Base-by-base conservation (phyloP, 2,797 vertebrate species). In the Petrocephalus schoutedeni region DNA sequence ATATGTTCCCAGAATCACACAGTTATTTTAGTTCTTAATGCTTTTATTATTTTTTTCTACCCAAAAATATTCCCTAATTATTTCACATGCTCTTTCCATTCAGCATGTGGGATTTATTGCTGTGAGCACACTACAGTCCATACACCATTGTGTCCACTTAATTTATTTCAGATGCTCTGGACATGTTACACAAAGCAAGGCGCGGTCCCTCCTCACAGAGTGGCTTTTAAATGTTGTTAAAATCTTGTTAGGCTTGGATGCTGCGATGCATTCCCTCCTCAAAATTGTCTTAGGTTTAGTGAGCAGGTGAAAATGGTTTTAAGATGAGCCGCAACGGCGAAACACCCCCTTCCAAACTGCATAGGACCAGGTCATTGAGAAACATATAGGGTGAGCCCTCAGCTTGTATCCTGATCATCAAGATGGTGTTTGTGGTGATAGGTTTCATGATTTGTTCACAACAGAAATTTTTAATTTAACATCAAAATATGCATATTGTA, bases 91-190 rank as follows among this genome's bases (percentile, higher is more conserved):
- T 49, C 74, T 80, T 21, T 80, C 74, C 36, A n/a, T 54, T 28
- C 51, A 67, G 9, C 59, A 87, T 32, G 41, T 59, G 56, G 84
- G 56, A 86, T 23, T 54, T 23, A 84, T 32, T 84, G 21, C 32
- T 41, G 14, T 86, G 23, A 59, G 54, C 54, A 85, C 28, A 57
- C 41, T 53, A 23, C 45, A 14, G 45, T 84, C n/a, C 9, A 49
- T 56, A 57, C 84, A 86, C 49, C 32, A 86, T 58, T 57, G 56
- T 58, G 84, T 86, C 28, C 28, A 58, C 54, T 53, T 86, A 57
- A 86, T 58, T 41, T 28, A 58, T 59, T 86, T 86, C 84, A 86
- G 53, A 86, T 86, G 56, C 56, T 59, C 21, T 86, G 84, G 53
- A 58, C 84, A 41, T n/a, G 23, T 23, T 57, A 28, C 53, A 53